A percentile compares a stretch with the other conserved stretches of the same genome.
Conservation (phyloP, 2,888 invertebrate species). For the Cephus rjabovi region DNA sequence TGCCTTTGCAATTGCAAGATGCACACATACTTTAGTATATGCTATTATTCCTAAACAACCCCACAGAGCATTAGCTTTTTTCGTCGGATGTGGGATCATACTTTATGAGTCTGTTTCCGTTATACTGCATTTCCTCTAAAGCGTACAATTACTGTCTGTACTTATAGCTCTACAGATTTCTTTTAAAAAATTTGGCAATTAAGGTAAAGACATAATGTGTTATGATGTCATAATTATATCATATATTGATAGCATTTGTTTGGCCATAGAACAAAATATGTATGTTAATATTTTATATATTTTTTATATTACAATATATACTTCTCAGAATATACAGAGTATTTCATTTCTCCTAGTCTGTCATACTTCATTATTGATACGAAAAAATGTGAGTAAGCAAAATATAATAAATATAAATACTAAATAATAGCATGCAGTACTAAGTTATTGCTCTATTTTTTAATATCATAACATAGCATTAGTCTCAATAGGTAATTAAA, state of each 20-base stretch:
- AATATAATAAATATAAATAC: not conserved
- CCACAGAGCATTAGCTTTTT: constrained; percentile 65
- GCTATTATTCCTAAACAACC: constrained; percentile 68
- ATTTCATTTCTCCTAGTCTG: not conserved
- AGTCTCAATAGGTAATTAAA: constrained; percentile 12
- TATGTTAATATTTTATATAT: not conserved
- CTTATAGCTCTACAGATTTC: not conserved
- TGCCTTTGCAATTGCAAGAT: constrained; percentile 66
- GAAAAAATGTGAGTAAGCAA: too few relatives aligned
- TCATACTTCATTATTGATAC: not conserved
- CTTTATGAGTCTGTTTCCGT: constrained; percentile 63
- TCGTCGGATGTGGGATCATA: constrained; percentile 60
- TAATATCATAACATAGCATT: not conserved
- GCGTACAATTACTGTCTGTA: not conserved
- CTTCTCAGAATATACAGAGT: not conserved
- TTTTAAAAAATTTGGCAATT: not conserved
- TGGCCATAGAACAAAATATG: not conserved
- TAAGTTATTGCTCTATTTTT: not conserved
- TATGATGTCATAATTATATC: not conserved
- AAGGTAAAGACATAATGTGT: not conserved
- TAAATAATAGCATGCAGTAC: not conserved
- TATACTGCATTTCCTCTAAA: constrained; percentile 19
- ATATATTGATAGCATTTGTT: not conserved
- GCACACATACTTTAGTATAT: constrained; percentile 70
- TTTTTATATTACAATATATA: not conserved